Evolutionary conservation across 2,113 vertebrate genomes (phyloP), one percentile per base, ranked within the genome.

Genomic region (Ctenomys sociabilis): DNA sequence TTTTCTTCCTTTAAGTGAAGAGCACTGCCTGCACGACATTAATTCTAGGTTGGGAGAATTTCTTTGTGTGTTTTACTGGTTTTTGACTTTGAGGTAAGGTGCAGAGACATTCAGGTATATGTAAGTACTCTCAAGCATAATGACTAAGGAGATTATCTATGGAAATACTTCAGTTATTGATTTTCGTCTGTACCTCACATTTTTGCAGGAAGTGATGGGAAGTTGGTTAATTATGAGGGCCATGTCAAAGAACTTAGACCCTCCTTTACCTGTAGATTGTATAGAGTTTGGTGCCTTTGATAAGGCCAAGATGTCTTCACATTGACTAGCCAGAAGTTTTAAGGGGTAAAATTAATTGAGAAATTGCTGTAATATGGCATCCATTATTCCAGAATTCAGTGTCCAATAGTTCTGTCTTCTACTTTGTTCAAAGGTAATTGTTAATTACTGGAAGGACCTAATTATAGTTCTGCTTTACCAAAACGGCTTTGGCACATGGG

Each of bases 1-100:
- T 99, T 99, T 98, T 98, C 98, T 99, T 98, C 98, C 98, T 99
- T 98, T 98, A 99, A 98, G 98, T 99, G 98, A 98, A 95, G 98
- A 97, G 96, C 97, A 94, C 86, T 92, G 98, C 97, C 83, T 96
- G 98, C 98, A 97, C 82, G 30, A 66, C 95, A 98, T 97, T 98
- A 98, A 98, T 98, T 98, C 98, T 95, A 93, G 96, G 75, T 97
- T 91, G 96, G 84, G 95, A 98, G 97, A 90, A 21, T 97, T 96
- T 93, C 88, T 98, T 97, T 95, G 49, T 96, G 1, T 59, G 5
- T 90, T 52, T 37, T 64, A 59, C 94, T 59, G 1, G 35, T 85
- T 93, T 88, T 88, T 85, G 1, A 24, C 57, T 82, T 90, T 64
- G 95, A 92, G 72, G 0, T 63, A 43, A 80, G 9, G 35, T 43